Conservation (phyloP, 1,140 invertebrate genomes). For the Caenorhabditis inopinata region DNA sequence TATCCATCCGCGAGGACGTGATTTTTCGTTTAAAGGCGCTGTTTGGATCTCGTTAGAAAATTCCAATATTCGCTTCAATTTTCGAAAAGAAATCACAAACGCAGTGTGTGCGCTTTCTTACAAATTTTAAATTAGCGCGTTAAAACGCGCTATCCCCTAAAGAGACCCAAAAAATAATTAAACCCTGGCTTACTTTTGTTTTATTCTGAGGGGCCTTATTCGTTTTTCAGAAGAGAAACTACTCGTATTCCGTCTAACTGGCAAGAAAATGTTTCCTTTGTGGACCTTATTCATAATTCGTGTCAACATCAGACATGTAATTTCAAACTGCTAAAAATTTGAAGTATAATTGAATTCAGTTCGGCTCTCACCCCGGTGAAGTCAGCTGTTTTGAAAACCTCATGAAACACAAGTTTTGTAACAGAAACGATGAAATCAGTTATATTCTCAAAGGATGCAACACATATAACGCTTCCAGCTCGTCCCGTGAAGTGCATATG, state of each 20-base stretch:
- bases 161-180: no score
- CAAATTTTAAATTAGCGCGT: no score
- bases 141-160: no score
- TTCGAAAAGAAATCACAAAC: no score
- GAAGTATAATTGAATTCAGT: background rate
- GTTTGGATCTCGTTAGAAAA: no score
- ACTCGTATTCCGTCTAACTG: background rate
- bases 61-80: no score
- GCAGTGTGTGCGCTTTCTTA: no score
- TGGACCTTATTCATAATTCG: background rate
- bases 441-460: conserved; percentile 11
- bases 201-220: background rate
- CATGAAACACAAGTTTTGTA: conserved; percentile 4
- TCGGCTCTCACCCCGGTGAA: background rate
- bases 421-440: conserved; percentile 3
- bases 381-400: background rate
- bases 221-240: background rate
- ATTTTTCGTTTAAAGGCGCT: no score
- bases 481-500: conserved; percentile 19
- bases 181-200: background rate
- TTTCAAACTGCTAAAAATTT: conserved; percentile 14
- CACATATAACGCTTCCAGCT: conserved; percentile 21
- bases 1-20: no score
- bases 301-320: conserved; percentile 7
- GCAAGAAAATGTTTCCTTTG: background rate